Evolutionary conservation across 1,140 invertebrate species (phyloP).

Genomic region (Drosophila pandora): DNA sequence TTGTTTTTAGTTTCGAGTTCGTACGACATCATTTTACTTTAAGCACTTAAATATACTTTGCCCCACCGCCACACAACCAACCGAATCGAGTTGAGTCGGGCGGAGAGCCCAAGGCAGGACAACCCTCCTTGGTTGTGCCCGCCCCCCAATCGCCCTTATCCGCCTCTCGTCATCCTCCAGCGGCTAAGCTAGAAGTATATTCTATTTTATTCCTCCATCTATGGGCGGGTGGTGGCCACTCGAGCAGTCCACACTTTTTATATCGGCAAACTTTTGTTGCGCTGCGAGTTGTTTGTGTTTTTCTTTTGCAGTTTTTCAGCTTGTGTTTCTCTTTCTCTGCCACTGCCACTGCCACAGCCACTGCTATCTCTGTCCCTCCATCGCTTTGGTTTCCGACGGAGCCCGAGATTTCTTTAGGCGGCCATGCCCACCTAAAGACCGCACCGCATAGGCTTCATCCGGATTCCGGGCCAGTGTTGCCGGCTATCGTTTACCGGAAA

Average conservation of each 20-base stretch:
- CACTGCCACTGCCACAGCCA: not conserved
- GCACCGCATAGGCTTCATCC: slow-evolving; percentile 15
- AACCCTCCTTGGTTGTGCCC: not conserved
- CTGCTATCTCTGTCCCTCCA: slow-evolving; percentile 1
- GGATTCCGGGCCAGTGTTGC: slow-evolving; percentile 27
- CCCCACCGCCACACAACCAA: slow-evolving; percentile 54
- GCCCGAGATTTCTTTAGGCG: slow-evolving; percentile 66
- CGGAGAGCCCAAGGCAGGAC: slow-evolving; percentile 38
- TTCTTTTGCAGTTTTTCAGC: slow-evolving; percentile 81
- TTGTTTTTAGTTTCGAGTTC: slow-evolving; percentile 83
- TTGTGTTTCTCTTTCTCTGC: slow-evolving; percentile 57
- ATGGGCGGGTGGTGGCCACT: slow-evolving; percentile 59
- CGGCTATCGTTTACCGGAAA: slow-evolving; percentile 30
- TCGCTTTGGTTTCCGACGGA: slow-evolving; percentile 46
- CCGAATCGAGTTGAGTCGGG: slow-evolving; percentile 25
- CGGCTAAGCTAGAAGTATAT: slow-evolving; percentile 66
- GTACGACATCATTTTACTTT: slow-evolving; percentile 83
- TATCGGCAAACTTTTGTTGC: slow-evolving; percentile 80
- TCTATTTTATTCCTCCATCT: slow-evolving; percentile 71
- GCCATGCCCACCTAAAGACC: slow-evolving; percentile 26
- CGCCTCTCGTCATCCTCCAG: slow-evolving; percentile 18
- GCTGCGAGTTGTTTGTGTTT: slow-evolving; percentile 80
- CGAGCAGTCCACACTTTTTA: slow-evolving; percentile 77
- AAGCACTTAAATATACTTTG: slow-evolving; percentile 83
- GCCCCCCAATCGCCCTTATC: not conserved